Percentiles rank a stretch among this genome's conserved stretches.
These are phyloP conservation scores for Blennius ocellaris DNA, from an alignment of 2,113 vertebrate species.

Conservation along the genomic window DNA sequence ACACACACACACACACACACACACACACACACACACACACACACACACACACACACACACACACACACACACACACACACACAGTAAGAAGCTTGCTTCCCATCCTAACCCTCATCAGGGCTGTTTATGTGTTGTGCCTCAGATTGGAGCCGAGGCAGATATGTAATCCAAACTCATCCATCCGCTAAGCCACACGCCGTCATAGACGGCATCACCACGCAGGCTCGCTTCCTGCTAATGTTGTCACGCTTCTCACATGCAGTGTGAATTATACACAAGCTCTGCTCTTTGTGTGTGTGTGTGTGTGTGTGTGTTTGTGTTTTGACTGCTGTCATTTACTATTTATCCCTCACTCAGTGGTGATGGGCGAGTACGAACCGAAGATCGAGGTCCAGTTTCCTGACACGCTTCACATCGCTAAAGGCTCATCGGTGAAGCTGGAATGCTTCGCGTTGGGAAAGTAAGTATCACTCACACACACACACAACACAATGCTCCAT, in stretches of 20 bases:
- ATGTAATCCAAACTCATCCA: slow-evolving; percentile 65
- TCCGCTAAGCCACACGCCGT: slow-evolving; percentile 29
- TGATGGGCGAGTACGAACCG: slow-evolving; percentile 94
- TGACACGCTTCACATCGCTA: slow-evolving; percentile 81
- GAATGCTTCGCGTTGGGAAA: slow-evolving; percentile 95
- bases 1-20: not conserved
- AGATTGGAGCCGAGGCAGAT: slow-evolving; percentile 52
- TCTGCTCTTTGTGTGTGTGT: no score
- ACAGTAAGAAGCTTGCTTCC: slow-evolving; percentile 26
- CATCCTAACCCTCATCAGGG: slow-evolving; percentile 43
- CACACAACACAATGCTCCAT: no score
- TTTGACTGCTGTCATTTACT: no score
- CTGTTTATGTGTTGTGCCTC: slow-evolving; percentile 44
- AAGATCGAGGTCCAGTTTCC: slow-evolving; percentile 93
- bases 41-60: no score
- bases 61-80: no score
- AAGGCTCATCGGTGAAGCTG: slow-evolving; percentile 89
- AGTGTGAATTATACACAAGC: slow-evolving; percentile 22
- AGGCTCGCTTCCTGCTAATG: slow-evolving; percentile 17
- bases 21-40: no score
- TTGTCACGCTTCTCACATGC: slow-evolving; percentile 16
- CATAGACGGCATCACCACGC: slow-evolving; percentile 18
- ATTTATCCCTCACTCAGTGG: slow-evolving; percentile 78
- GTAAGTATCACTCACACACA: slow-evolving; percentile 81
- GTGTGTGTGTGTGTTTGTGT: no score